phyloP scores from a whole-genome alignment of 2,888 invertebrate species.

The Diaperis boleti region DNA sequence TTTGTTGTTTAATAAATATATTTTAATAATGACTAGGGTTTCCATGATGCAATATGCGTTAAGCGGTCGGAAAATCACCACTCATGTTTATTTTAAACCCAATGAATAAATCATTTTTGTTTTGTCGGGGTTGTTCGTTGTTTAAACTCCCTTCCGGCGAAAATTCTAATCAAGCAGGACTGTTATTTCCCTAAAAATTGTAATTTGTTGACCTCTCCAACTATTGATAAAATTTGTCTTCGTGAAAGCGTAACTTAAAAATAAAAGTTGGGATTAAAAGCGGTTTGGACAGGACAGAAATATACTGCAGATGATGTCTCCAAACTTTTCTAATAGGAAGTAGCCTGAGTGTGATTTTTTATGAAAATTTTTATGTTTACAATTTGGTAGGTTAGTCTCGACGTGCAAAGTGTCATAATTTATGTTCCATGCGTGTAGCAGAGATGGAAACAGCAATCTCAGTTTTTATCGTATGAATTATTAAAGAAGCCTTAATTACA shows the following conservation, averaged over 20 bases:
- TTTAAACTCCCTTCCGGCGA: conserved; percentile 2
- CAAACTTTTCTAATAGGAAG: conserved; percentile 38
- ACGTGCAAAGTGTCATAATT: neutral
- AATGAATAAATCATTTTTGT: conserved; percentile 24
- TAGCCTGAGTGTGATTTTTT: conserved; percentile 21
- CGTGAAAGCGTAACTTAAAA: conserved; percentile 30
- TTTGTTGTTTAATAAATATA: neutral
- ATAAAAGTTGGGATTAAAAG: conserved; percentile 39
- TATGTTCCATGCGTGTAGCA: neutral
- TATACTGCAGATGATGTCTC: conserved; percentile 43
- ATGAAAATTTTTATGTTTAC: conserved; percentile 24
- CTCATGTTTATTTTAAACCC: neutral
- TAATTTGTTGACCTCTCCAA: conserved; percentile 21
- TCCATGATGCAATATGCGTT: neutral
- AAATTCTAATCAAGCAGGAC: conserved; percentile 14
- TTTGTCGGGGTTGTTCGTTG: conserved; percentile 12
- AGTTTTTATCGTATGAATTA: conserved; percentile 2
- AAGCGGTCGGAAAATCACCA: neutral
- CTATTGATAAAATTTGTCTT: conserved; percentile 36
- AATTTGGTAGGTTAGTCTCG: neutral
- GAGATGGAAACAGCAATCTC: neutral
- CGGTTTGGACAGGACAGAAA: conserved; percentile 38
- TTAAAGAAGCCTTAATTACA: neutral
- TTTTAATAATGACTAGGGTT: neutral
- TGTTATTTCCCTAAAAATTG: conserved; percentile 5